phyloP scores from a whole-genome alignment of 2,888 invertebrate species.

The Drosophila antonietae region DNA sequence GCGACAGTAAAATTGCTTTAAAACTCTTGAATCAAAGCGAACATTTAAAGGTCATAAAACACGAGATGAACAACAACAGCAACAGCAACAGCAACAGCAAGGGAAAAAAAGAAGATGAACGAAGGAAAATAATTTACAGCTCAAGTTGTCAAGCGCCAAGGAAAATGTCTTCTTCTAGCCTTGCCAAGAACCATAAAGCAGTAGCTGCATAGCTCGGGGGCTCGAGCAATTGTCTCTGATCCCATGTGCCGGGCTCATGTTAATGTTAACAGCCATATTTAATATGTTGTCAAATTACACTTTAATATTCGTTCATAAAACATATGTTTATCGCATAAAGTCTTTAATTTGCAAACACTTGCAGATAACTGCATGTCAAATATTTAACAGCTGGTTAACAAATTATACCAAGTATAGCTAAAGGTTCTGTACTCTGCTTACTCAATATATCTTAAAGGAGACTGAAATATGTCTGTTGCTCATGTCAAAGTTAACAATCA shows the following conservation, averaged over 20 bases:
- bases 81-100: not conserved
- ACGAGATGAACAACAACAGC: not conserved
- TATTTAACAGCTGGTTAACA: not conserved
- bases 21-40: conserved; percentile 21
- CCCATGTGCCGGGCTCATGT: conserved; percentile 1
- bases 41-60: conserved; percentile 34
- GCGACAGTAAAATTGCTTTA: conserved; percentile 16
- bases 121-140: conserved; percentile 8
- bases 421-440: not conserved
- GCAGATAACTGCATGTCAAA: not conserved
- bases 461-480: not conserved
- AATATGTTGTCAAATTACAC: conserved; percentile 5
- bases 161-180: conserved; percentile 1
- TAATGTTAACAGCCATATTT: not conserved
- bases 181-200: conserved; percentile 1
- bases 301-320: not conserved
- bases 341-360: not conserved
- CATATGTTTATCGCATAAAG: not conserved
- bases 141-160: not conserved
- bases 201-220: not conserved
- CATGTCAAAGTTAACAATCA: not conserved
- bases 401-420: not conserved
- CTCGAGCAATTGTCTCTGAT: not conserved
- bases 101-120: not conserved
- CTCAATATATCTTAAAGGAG: not conserved